A percentile compares a stretch with the other conserved stretches of the same genome.
Conservation (phyloP, 2,113 vertebrate genomes). For the Prunella himalayana region DNA sequence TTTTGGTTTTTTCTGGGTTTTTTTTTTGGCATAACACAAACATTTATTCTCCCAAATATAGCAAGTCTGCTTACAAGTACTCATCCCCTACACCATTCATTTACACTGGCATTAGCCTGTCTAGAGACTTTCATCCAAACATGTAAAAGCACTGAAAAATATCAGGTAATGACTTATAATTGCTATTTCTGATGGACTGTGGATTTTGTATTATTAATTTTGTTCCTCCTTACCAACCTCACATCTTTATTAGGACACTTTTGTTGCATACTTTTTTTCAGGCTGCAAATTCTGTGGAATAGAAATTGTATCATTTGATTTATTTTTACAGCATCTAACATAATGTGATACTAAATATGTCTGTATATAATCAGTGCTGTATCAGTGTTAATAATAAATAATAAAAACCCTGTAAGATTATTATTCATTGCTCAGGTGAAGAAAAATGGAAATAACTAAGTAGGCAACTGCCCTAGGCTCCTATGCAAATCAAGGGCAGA, state of each 20-base stretch:
- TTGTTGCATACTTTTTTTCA: background rate
- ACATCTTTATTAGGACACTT: background rate
- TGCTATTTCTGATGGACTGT: background rate
- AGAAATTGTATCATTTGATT: background rate
- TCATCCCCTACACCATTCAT: background rate
- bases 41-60: constrained; percentile 10
- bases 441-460: background rate
- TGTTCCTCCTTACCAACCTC: background rate
- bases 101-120: background rate
- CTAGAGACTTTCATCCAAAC: background rate
- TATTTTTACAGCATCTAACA: background rate
- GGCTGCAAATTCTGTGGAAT: background rate
- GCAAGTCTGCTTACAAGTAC: background rate
- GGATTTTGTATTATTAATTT: background rate
- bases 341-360: background rate
- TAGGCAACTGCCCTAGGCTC: background rate
- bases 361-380: background rate
- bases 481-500: background rate
- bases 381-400: background rate
- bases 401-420: background rate
- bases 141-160: background rate
- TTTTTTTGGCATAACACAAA: constrained; percentile 13
- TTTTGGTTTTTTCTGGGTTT: no score
- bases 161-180: background rate
- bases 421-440: background rate